Percentiles rank a stretch among this genome's conserved stretches.
These are phyloP conservation scores for Drosophila mayaguana DNA, from an alignment of 2,888 invertebrate species.

Conservation along the genomic window DNA sequence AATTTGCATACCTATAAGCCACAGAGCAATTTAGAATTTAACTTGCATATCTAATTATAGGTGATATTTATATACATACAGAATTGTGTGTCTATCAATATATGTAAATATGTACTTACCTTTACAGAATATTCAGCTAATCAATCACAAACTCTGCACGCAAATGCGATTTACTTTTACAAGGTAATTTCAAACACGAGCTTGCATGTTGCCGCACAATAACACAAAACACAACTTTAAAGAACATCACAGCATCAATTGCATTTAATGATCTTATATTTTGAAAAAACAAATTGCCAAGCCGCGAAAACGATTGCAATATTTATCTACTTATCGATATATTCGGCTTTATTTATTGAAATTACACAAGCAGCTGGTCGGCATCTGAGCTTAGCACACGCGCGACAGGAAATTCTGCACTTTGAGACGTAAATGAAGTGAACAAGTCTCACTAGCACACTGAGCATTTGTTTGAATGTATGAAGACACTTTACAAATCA, in stretches of 20 bases:
- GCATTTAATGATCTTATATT: neutral
- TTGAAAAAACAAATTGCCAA: neutral
- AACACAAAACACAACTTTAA: neutral
- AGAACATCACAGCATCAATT: neutral
- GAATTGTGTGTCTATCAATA: neutral
- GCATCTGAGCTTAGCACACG: neutral
- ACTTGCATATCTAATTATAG: neutral
- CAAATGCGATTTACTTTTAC: neutral
- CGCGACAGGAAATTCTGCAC: neutral
- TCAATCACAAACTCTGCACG: neutral
- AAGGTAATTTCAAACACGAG: neutral
- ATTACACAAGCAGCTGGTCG: conserved; percentile 20
- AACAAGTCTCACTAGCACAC: neutral
- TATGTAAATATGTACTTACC: conserved; percentile 12
- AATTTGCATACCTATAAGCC: neutral
- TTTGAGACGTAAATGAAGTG: neutral
- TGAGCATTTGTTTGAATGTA: neutral
- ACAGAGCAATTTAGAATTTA: neutral
- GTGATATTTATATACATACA: neutral
- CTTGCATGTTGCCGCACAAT: neutral
- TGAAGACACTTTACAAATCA: neutral
- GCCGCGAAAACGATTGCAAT: neutral
- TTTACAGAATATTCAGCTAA: neutral
- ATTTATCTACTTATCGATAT: conserved; percentile 1
- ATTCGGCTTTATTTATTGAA: neutral